These are phyloP conservation scores for Prunella himalayana DNA, from an alignment of 2,113 vertebrate species.

Conservation along the genomic window DNA sequence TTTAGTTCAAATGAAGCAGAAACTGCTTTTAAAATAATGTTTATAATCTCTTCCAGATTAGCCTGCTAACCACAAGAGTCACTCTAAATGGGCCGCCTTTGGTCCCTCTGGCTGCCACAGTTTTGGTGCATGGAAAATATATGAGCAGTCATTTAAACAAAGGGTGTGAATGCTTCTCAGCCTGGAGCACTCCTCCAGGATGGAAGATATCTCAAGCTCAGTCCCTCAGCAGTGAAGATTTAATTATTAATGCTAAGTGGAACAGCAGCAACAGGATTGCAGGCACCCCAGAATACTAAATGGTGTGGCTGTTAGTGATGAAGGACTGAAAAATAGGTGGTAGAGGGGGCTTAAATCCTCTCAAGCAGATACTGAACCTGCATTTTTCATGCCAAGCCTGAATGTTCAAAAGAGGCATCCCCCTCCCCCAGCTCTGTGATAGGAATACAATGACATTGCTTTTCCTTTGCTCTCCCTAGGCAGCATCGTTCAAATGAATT, in stretches of 20 bases:
- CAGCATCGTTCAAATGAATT: neutral
- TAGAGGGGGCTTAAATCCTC: neutral
- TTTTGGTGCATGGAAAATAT: neutral
- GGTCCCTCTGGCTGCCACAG: neutral
- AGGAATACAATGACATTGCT: neutral
- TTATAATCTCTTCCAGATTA: neutral
- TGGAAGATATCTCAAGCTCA: neutral
- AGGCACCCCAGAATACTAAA: neutral
- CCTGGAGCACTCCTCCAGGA: neutral
- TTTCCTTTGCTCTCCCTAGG: conserved; percentile 4
- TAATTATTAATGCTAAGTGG: conserved; percentile 46
- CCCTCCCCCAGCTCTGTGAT: neutral
- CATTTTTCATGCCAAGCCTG: neutral
- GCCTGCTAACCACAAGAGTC: neutral
- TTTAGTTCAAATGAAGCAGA: conserved; percentile 17
- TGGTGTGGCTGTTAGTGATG: neutral
- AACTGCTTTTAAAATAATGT: neutral
- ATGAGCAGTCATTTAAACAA: neutral
- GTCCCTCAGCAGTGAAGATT: neutral
- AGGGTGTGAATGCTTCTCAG: neutral
- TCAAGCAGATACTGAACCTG: neutral
- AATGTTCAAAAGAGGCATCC: neutral
- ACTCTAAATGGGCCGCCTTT: neutral
- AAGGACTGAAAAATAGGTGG: neutral
- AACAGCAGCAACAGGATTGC: conserved; percentile 39